These are phyloP conservation scores for Anas platyrhynchos DNA, from an alignment of 2,113 vertebrate genomes.

Conservation along the genomic window DNA sequence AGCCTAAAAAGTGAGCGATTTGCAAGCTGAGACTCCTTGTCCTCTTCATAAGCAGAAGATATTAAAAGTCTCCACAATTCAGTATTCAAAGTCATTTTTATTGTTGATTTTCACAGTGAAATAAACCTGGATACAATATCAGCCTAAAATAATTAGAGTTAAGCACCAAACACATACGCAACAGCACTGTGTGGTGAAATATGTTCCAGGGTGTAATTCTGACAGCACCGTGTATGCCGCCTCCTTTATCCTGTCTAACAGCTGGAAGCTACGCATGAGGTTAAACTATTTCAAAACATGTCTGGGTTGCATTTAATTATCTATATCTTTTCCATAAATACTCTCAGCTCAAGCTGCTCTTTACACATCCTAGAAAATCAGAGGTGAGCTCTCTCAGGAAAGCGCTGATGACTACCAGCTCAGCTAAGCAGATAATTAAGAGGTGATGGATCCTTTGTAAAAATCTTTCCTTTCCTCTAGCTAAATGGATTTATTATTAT, in stretches of 20 bases:
- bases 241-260: neutral
- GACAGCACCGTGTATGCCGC: neutral
- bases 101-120: slow-evolving; percentile 31
- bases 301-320: neutral
- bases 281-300: neutral
- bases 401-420: neutral
- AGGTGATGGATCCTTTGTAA: neutral
- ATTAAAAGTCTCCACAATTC: neutral
- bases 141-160: neutral
- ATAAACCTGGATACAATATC: neutral
- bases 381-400: neutral
- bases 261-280: neutral
- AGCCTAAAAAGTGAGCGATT: fast-evolving
- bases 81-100: neutral
- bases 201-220: neutral
- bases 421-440: neutral
- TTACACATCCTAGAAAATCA: neutral
- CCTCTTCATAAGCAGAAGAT: neutral
- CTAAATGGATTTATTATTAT: neutral
- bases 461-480: neutral
- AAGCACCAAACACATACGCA: neutral
- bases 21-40: neutral
- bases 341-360: neutral
- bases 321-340: neutral
- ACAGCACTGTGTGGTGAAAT: neutral